A percentile compares a stretch with the other conserved stretches of the same genome.
phyloP scores from a whole-genome alignment of 2,888 invertebrate species.

The Hanleya hanleyi region DNA sequence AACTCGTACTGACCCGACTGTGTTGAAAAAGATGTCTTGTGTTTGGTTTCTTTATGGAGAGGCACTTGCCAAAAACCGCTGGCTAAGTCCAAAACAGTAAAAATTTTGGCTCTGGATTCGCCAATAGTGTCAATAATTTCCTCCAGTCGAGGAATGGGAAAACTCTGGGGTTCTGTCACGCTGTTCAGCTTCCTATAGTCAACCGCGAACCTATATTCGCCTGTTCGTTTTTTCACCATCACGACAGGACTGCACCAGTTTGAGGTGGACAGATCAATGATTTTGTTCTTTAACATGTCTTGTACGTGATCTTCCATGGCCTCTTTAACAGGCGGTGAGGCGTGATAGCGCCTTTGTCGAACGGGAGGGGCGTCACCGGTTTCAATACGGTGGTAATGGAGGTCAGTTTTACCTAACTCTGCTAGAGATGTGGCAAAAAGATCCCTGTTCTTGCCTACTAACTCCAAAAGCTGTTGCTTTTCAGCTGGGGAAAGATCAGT shows the following conservation, averaged over 20 bases:
- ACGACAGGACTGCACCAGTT: conserved; percentile 4
- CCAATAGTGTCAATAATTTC: conserved; percentile 26
- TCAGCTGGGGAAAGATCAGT: not conserved
- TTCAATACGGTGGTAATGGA: not conserved
- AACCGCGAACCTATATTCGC: conserved; percentile 11
- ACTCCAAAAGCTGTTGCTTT: not conserved
- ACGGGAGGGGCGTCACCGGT: not conserved
- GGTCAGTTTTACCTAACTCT: conserved; percentile 7
- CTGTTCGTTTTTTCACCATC: not conserved
- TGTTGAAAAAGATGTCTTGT: conserved; percentile 11
- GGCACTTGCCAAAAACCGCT: conserved; percentile 17
- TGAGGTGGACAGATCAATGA: conserved; percentile 8
- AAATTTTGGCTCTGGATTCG: conserved; percentile 21
- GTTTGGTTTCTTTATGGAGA: not conserved
- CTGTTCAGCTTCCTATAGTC: conserved; percentile 19
- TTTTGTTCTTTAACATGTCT: conserved; percentile 12
- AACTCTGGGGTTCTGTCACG: conserved; percentile 13
- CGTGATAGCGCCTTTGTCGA: not conserved
- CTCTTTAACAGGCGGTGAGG: not conserved
- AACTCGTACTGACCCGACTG: not conserved
- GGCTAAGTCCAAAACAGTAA: conserved; percentile 18
- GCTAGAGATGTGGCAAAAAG: conserved; percentile 10
- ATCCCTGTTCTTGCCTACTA: conserved; percentile 6
- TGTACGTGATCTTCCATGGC: not conserved
- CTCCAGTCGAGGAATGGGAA: conserved; percentile 22